phyloP scores from a whole-genome alignment of 2,113 vertebrate genomes.

The Entelurus aequoreus region DNA sequence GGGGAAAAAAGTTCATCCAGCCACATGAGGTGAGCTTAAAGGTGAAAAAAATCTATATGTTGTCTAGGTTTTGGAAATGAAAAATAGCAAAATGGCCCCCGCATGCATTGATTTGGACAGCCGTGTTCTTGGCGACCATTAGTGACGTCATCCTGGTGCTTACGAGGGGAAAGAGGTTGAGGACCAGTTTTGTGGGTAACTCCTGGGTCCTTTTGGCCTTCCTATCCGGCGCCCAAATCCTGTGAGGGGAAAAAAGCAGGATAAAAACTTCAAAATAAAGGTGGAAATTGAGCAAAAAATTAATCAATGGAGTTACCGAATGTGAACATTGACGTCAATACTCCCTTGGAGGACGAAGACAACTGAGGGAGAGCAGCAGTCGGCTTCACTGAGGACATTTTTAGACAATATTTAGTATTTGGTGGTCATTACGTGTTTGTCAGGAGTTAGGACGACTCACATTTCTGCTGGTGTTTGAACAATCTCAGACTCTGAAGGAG shows the following conservation, averaged over 20 bases:
- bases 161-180: conserved; percentile 17
- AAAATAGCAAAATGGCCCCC: too few relatives aligned
- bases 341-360: conserved; percentile 16
- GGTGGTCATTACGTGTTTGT: neutral
- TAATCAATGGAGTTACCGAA: conserved; percentile 46
- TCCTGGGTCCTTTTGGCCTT: conserved; percentile 92
- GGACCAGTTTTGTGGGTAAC: conserved; percentile 81
- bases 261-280: neutral
- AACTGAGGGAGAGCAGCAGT: conserved; percentile 19
- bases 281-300: neutral
- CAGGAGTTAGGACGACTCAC: conserved; percentile 46
- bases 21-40: too few relatives aligned
- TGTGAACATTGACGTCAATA: conserved; percentile 43
- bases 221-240: conserved; percentile 87
- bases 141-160: neutral
- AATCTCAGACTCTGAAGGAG: conserved; percentile 35
- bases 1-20: too few relatives aligned
- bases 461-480: conserved; percentile 55
- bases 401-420: conserved; percentile 17
- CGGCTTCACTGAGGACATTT: conserved; percentile 13
- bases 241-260: conserved; percentile 43
- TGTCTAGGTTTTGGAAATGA: too few relatives aligned
- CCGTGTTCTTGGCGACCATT: neutral
- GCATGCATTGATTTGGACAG: too few relatives aligned
- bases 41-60: too few relatives aligned